Evolutionary conservation across 2,113 vertebrate species (phyloP).

Genomic region (Cryptotis parvus): DNA sequence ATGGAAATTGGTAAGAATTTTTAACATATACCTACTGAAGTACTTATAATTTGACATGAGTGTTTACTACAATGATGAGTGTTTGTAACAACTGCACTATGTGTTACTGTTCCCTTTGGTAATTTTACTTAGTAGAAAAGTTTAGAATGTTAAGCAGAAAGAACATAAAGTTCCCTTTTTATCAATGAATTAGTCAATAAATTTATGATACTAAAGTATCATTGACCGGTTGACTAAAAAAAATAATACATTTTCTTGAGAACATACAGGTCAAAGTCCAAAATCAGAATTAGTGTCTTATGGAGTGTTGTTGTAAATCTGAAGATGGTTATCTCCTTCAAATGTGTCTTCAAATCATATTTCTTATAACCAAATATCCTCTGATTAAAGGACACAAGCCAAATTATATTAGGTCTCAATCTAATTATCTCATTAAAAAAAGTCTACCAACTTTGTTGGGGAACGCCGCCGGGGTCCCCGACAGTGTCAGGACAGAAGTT

Average conservation of each 20-base stretch:
- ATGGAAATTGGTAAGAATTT: neutral
- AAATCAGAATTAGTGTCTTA: neutral
- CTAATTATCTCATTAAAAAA: neutral
- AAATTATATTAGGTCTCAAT: neutral
- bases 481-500: too few relatives aligned
- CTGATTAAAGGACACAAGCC: neutral
- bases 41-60: neutral
- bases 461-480: too few relatives aligned
- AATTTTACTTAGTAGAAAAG: neutral
- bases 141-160: too few relatives aligned
- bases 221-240: too few relatives aligned
- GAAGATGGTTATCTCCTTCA: neutral
- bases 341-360: neutral
- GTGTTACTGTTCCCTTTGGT: neutral
- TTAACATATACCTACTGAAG: neutral
- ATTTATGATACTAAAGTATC: neutral
- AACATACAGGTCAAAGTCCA: neutral
- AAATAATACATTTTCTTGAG: neutral
- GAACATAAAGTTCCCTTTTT: too few relatives aligned
- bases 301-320: neutral
- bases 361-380: neutral
- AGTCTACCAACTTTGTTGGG: too few relatives aligned
- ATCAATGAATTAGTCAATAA: neutral
- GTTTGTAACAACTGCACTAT: neutral
- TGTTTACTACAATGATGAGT: neutral